Evolutionary conservation across 2,113 vertebrate genomes (phyloP), one percentile per base, ranked within the genome.

Genomic region (Serinus canaria): DNA sequence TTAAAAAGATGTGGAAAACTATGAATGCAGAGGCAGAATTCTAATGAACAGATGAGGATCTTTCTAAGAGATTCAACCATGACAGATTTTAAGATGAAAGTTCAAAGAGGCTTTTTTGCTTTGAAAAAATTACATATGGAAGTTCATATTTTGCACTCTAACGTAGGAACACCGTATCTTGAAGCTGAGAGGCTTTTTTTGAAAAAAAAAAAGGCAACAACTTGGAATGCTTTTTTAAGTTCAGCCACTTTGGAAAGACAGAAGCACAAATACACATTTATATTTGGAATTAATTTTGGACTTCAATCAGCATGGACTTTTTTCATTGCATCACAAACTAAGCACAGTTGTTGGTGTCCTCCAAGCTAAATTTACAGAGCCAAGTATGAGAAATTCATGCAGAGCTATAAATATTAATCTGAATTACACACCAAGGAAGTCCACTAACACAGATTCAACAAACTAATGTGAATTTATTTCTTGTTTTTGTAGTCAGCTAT

Each of bases 391-490:
- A 92, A 94, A 95, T 94, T 88, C 69, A 79, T 53, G 69, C 74
- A 94, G 94, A 68, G 62, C 75, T 96, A 95, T 94, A 95, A 97
- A 97, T 97, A 97, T 94, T 96, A 94, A 95, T 96, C 74, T 95
- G 92, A 96, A 46, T 67, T 88, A 85, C 70, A 89, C 88, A 93
- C 52, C 89, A 96, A 94, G 76, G 96, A 97, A 96, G 94, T 74
- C 92, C 3, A 10, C 79, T 93, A 87, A 95, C 92, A 95, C 62
- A 95, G 88, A 94, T 95, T 96, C 95, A 93, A 95, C 89, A 94
- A 92, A 92, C 80, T 98, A 97, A 96, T 96, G 81, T 95, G 84
- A 78, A 97, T 97, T 97, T 98, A 98, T 91, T 94, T 72, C 79
- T 76, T 89, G 52, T 86, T 97, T 96, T 95, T 96, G 83, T 94